phyloP scores from a whole-genome alignment of 2,888 invertebrate species.

The Agriotes lineatus region DNA sequence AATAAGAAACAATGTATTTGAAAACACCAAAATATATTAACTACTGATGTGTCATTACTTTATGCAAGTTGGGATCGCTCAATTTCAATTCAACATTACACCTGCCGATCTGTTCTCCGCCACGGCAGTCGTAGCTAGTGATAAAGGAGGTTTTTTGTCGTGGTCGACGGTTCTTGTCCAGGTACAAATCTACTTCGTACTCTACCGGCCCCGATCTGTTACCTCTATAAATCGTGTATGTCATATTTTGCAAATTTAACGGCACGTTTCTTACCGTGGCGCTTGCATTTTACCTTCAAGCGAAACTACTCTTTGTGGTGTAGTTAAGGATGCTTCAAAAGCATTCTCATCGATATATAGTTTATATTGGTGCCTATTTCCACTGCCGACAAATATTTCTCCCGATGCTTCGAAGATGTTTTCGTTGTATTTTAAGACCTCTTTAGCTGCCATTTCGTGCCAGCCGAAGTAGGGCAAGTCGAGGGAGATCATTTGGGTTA shows the following conservation, averaged over 20 bases:
- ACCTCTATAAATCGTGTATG: constrained; percentile 6
- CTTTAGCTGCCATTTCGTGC: neutral
- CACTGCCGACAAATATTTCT: constrained; percentile 72
- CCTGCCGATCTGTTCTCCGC: too few species aligned
- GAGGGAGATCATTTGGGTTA: too few species aligned
- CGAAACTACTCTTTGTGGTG: constrained; percentile 77
- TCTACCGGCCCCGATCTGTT: neutral
- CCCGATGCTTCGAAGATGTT: neutral
- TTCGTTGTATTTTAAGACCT: neutral
- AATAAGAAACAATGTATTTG: too few species aligned
- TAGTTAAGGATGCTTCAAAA: constrained; percentile 74
- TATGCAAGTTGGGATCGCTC: constrained; percentile 75
- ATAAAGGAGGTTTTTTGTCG: constrained; percentile 74
- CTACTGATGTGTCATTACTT: too few species aligned
- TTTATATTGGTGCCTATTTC: constrained; percentile 80
- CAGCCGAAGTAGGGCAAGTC: neutral
- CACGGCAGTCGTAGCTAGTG: constrained; percentile 69
- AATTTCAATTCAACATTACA: constrained; percentile 73
- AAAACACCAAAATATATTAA: too few species aligned
- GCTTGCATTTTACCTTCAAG: constrained; percentile 68
- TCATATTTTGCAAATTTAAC: too few species aligned
- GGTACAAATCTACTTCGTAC: constrained; percentile 74
- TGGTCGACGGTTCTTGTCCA: constrained; percentile 79
- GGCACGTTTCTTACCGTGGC: too few species aligned
- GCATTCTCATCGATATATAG: constrained; percentile 74